phyloP scores from a whole-genome alignment of 2,113 vertebrate genomes.

The Azemiops feae region DNA sequence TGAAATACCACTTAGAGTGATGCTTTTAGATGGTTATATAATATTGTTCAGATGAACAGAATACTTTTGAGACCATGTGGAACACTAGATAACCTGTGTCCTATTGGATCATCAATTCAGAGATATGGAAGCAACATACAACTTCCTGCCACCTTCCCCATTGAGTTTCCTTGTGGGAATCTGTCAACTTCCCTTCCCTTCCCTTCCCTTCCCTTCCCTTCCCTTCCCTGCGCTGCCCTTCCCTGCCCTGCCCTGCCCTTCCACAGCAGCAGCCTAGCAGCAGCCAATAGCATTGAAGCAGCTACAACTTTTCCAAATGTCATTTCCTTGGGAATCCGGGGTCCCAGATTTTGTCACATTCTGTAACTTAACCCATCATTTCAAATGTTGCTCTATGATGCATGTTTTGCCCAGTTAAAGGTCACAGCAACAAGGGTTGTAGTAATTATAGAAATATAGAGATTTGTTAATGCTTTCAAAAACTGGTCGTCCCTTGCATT shows the following conservation, averaged over 20 bases:
- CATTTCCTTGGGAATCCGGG: background rate
- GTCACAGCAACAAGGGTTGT: background rate
- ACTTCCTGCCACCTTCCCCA: background rate
- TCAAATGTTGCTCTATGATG: background rate
- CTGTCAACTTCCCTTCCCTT: background rate
- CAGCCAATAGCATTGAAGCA: background rate
- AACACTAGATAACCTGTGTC: background rate
- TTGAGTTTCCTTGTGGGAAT: background rate
- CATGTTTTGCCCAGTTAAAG: background rate
- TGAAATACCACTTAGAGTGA: background rate
- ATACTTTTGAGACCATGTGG: background rate
- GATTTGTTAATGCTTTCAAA: background rate
- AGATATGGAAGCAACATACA: background rate
- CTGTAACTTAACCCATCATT: background rate
- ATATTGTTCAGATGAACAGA: background rate
- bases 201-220: background rate
- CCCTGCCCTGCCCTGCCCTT: too few relatives aligned
- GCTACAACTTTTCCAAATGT: background rate
- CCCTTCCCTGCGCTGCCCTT: too few relatives aligned
- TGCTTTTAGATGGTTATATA: background rate
- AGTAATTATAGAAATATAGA: background rate
- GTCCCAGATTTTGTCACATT: background rate
- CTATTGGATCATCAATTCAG: background rate
- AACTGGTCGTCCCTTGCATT: background rate
- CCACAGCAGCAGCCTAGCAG: background rate